These are phyloP conservation scores for Amphiprion clarkii DNA, from an alignment of 2,797 vertebrate genomes.

Conservation along the genomic window DNA sequence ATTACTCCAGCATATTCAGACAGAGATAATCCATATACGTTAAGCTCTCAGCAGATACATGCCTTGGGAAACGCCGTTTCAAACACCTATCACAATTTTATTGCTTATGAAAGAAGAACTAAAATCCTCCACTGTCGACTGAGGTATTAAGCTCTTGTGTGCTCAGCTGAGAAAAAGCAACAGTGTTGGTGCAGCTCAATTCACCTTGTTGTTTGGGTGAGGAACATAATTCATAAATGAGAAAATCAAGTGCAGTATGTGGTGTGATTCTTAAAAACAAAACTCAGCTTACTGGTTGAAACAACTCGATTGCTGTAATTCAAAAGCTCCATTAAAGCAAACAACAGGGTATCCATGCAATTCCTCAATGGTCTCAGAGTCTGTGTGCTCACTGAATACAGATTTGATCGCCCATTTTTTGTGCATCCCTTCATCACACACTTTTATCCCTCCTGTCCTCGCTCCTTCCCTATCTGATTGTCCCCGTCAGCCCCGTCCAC, in stretches of 20 bases:
- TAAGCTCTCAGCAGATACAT: constrained; percentile 65
- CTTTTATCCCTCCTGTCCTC: constrained; percentile 24
- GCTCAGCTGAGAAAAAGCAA: constrained; percentile 38
- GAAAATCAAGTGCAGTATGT: constrained; percentile 1
- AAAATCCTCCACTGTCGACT: constrained; percentile 43
- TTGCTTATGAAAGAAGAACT: constrained; percentile 68
- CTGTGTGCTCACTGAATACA: constrained; percentile 22
- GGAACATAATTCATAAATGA: constrained; percentile 29
- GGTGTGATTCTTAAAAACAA: constrained; percentile 28
- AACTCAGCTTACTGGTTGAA: constrained; percentile 32
- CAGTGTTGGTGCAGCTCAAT: constrained; percentile 47
- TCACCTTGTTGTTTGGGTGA: constrained; percentile 33
- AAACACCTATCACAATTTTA: constrained; percentile 64
- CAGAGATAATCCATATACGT: constrained; percentile 66
- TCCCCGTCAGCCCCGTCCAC: constrained; percentile 67
- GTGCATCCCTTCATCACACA: constrained; percentile 26
- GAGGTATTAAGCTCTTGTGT: constrained; percentile 40
- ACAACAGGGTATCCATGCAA: constrained; percentile 7
- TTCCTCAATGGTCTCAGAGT: constrained; percentile 5
- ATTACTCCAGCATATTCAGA: constrained; percentile 59
- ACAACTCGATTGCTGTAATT: constrained; percentile 37
- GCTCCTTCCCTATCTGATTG: constrained; percentile 55
- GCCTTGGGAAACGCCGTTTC: constrained; percentile 65
- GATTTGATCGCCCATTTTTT: constrained; percentile 30
- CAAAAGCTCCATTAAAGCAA: constrained; percentile 16